Evolutionary conservation across 2,113 vertebrate genomes (phyloP), one percentile per base, ranked within the genome.

Genomic region (Brachyhypopomus gauderio): DNA sequence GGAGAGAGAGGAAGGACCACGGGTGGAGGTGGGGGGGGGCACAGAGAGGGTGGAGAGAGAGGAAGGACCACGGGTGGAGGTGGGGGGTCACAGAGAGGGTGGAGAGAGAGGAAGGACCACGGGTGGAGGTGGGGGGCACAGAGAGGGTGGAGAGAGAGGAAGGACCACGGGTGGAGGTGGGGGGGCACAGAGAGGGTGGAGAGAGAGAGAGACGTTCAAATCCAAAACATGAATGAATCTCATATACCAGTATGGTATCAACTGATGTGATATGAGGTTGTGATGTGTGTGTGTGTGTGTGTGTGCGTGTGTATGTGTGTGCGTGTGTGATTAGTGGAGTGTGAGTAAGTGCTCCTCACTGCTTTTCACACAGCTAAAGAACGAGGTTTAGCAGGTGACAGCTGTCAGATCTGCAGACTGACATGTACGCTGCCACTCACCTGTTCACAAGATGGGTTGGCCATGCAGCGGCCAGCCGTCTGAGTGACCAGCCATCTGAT

Each of bases 341-440:
- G 1, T 23, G 7, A 23, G 5, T 6, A 70, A n/a, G 3, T 19
- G 73, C 9, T 64, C 25, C 73, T 38, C 23, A 67, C 20, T 19
- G 11, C 67, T 48, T 48, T 58, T 80, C 34, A 23, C 20, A 2
- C 45, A 58, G 72, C 3, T 7, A 72, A 70, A 85, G 67, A 71
- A 7, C 11, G 27, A 23, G 77, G 77, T 58, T 83, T 79, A 67
- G 62, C 59, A 56, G 48, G 72, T 41, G 80, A 80, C 72, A 73
- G 84, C 73, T 80, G 81, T 83, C 81, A 83, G 81, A 83, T 74
- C 48, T 73, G 30, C 71, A 66, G 81, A 17, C 69, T 38, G 77
- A 73, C 72, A 36, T 75, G 56, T 34, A 75, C 79, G 72, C 80
- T 76, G 72, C 34, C 56, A 69, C 76, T 85, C 59, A 80, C 36